phyloP scores from a whole-genome alignment of 2,888 invertebrate genomes.

The Chaetoderma sp. region DNA sequence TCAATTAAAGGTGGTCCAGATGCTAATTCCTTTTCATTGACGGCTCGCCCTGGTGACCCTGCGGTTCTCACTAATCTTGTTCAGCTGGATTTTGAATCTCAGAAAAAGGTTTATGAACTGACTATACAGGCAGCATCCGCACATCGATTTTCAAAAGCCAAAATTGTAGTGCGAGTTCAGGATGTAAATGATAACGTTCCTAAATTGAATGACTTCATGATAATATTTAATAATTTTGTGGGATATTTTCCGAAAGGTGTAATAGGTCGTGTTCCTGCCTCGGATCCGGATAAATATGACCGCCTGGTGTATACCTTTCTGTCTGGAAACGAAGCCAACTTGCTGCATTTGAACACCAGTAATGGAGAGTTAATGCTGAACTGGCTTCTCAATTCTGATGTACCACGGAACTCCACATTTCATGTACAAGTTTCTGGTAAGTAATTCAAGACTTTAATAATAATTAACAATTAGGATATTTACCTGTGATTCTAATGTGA shows the following conservation, averaged over 20 bases:
- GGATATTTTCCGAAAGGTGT: slow-evolving; percentile 93
- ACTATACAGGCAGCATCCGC: slow-evolving; percentile 91
- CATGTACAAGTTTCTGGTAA: slow-evolving; percentile 88
- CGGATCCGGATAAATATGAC: slow-evolving; percentile 86
- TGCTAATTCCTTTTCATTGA: slow-evolving; percentile 84
- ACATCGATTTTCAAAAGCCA: slow-evolving; percentile 88
- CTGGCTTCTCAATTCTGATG: slow-evolving; percentile 94
- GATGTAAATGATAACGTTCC: slow-evolving; percentile 96
- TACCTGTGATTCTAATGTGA: too few relatives aligned
- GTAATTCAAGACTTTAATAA: slow-evolving; percentile 21
- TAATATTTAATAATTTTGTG: slow-evolving; percentile 95
- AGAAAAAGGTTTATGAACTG: slow-evolving; percentile 88
- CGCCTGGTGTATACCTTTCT: slow-evolving; percentile 84
- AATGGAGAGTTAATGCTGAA: slow-evolving; percentile 88
- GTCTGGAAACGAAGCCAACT: slow-evolving; percentile 92
- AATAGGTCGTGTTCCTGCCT: slow-evolving; percentile 91
- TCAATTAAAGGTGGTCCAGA: slow-evolving; percentile 89
- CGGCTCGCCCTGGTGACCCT: slow-evolving; percentile 75
- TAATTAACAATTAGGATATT: too few relatives aligned
- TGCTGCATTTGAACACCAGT: slow-evolving; percentile 85
- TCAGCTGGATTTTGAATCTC: slow-evolving; percentile 96
- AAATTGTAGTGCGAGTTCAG: slow-evolving; percentile 88
- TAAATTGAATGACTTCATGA: slow-evolving; percentile 87
- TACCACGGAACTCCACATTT: slow-evolving; percentile 92
- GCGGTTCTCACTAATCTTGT: slow-evolving; percentile 90